phyloP scores from a whole-genome alignment of 2,797 vertebrate species.

The Rhinophrynus dorsalis region DNA sequence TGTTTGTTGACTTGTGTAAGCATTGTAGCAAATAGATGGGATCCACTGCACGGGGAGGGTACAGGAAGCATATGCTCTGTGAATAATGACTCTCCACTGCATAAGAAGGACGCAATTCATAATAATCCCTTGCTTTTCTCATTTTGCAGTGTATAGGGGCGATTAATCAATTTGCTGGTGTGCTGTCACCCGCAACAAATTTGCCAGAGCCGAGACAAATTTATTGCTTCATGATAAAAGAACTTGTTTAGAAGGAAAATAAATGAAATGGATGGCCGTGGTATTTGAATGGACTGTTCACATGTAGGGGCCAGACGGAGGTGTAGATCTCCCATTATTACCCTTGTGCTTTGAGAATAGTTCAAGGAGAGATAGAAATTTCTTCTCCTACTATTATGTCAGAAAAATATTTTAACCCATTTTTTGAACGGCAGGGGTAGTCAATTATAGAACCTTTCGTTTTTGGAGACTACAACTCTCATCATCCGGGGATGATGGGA shows the following conservation, averaged over 20 bases:
- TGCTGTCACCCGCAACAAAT: conserved; percentile 86
- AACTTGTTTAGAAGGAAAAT: conserved; percentile 83
- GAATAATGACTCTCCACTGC: conserved; percentile 95
- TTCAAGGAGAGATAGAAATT: conserved; percentile 57
- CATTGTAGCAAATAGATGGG: conserved; percentile 86
- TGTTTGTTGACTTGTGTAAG: conserved; percentile 85
- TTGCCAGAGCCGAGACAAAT: conserved; percentile 83
- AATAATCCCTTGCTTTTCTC: conserved; percentile 92
- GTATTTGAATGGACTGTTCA: conserved; percentile 72
- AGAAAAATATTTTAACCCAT: conserved; percentile 20
- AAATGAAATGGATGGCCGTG: conserved; percentile 80
- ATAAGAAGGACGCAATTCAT: conserved; percentile 92
- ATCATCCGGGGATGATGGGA: no score
- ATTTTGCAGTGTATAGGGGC: conserved; percentile 78
- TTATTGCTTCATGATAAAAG: conserved; percentile 88
- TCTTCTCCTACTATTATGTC: conserved; percentile 17
- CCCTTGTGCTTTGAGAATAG: conserved; percentile 48
- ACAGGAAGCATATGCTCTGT: conserved; percentile 82
- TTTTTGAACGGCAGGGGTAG: no score
- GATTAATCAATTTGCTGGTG: conserved; percentile 86
- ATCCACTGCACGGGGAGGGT: conserved; percentile 75
- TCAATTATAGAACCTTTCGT: no score
- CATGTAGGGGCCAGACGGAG: conserved; percentile 64
- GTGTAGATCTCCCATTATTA: conserved; percentile 61
- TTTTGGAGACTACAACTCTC: no score